Conservation (phyloP, 2,797 vertebrate species). For the Gila robusta region DNA sequence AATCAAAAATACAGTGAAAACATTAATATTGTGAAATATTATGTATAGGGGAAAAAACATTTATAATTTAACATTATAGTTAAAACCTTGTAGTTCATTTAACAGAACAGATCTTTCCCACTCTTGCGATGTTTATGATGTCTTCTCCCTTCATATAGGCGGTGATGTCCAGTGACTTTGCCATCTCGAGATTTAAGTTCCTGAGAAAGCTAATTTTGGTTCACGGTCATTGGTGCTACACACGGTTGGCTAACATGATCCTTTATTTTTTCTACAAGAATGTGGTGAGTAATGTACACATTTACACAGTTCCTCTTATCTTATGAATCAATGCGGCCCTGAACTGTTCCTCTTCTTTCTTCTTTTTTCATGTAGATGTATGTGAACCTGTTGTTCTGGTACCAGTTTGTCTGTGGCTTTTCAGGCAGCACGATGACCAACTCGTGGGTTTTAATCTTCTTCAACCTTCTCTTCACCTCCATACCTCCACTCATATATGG, state of each 20-base stretch:
- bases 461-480: constrained; percentile 96
- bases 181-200: constrained; percentile 90
- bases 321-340: not conserved
- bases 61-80: not conserved
- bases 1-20: not conserved
- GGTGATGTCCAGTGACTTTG: constrained; percentile 98
- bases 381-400: constrained; percentile 96
- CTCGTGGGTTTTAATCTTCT: constrained; percentile 95
- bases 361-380: constrained; percentile 83
- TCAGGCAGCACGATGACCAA: constrained; percentile 94
- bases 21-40: not conserved
- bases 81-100: not conserved
- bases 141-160: constrained; percentile 76
- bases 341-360: constrained; percentile 30
- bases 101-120: not conserved
- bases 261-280: constrained; percentile 98
- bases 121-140: not conserved
- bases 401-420: constrained; percentile 97
- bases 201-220: constrained; percentile 91
- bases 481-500: constrained; percentile 90
- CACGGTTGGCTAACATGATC: constrained; percentile 92
- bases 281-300: constrained; percentile 81
- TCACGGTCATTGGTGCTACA: constrained; percentile 94
- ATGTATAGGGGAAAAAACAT: not conserved
- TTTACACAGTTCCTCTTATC: not conserved